These are phyloP conservation scores for Dromas ardeola DNA, from an alignment of 2,113 vertebrate genomes.

Conservation along the genomic window DNA sequence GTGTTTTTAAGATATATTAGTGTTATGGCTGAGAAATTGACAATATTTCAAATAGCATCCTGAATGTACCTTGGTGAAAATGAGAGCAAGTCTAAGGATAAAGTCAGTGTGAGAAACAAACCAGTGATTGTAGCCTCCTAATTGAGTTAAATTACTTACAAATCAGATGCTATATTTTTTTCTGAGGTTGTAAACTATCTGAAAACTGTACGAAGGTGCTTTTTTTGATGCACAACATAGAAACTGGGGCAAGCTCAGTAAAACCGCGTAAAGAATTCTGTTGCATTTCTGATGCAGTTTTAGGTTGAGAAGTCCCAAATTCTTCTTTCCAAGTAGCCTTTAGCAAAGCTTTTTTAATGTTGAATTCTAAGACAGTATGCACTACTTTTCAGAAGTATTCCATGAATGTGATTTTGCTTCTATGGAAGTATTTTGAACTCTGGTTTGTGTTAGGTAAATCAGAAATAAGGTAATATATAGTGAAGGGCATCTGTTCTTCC, in stretches of 20 bases:
- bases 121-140: background rate
- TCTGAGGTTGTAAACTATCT: background rate
- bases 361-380: background rate
- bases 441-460: background rate
- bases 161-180: background rate
- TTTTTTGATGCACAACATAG: background rate
- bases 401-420: background rate
- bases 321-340: background rate
- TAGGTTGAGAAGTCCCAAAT: background rate
- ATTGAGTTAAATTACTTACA: background rate
- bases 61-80: background rate
- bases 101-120: background rate
- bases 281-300: background rate
- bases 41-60: background rate
- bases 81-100: background rate
- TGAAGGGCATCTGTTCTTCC: background rate
- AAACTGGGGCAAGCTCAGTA: background rate
- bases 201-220: background rate
- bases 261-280: background rate
- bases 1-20: background rate
- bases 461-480: background rate
- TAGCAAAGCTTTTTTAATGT: background rate
- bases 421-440: background rate
- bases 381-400: background rate
- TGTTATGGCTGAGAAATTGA: background rate